These are phyloP conservation scores for Columba livia DNA, from an alignment of 2,113 vertebrate species.

Conservation along the genomic window DNA sequence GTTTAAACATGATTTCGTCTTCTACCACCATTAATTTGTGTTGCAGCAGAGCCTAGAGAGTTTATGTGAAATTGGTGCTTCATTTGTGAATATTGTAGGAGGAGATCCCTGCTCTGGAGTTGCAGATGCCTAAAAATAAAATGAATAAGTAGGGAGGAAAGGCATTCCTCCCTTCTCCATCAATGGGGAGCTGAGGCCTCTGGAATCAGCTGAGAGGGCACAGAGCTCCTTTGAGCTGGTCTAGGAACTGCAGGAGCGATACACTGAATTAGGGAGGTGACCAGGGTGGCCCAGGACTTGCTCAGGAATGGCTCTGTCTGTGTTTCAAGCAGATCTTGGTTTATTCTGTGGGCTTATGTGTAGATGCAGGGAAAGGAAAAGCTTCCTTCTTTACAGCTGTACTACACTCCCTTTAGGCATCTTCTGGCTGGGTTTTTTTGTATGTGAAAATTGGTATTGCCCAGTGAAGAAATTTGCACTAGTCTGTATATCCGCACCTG, in stretches of 20 bases:
- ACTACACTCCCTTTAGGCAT: neutral
- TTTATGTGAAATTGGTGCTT: neutral
- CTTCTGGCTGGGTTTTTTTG: neutral
- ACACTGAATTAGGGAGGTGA: neutral
- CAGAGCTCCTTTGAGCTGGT: neutral
- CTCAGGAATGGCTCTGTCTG: neutral
- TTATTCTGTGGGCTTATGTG: neutral
- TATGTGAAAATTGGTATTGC: neutral
- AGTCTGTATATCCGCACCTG: neutral
- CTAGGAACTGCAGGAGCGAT: neutral
- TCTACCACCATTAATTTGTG: neutral
- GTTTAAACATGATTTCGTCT: neutral
- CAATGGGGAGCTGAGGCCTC: too few relatives aligned
- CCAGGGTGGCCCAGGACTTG: too few relatives aligned
- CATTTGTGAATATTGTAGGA: neutral
- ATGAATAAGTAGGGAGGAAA: rapidly evolving
- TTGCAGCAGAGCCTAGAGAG: neutral
- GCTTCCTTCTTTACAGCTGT: neutral
- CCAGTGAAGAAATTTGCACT: neutral
- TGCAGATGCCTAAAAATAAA: neutral
- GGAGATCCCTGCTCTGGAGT: neutral
- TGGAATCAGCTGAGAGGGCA: neutral
- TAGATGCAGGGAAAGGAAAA: neutral
- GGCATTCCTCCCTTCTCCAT: neutral
- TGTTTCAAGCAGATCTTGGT: neutral